Base-by-base conservation (phyloP, 2,888 invertebrate genomes). In the Parapristionchus giblindavisi region DNA sequence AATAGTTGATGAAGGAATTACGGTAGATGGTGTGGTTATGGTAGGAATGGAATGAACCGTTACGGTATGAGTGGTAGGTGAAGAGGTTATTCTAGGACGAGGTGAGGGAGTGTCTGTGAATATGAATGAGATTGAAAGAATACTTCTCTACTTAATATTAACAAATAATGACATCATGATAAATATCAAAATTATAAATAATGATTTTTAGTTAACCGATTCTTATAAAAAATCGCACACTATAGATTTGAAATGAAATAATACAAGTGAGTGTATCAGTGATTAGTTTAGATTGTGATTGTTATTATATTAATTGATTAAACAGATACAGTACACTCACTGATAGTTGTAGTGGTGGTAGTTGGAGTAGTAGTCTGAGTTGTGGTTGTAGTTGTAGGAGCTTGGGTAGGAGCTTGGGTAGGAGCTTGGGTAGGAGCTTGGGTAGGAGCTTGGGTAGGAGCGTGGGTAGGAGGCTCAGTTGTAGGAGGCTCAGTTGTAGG, bases 41-140 rank as follows among this genome's bases (percentile, higher is more conserved):
- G 24, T 27, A 21, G 36, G 3, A 24, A 60, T 36, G 3, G 63
- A 40, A 40, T 8, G 40, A 40, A 8, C 3, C 21, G 27, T 27
- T 38, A 63, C 29, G n/a, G 40, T 27, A 38, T 17, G 36, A 36
- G 5, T 58, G 58, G 32, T 4, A 17, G 58, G 24, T 21, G 58
- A 32, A 58, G 32, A 32, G 58, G 6, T 2, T 32, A 54, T 54
- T 21, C 5, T 3, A 54, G 17, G 52, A 4, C 24, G 4, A 24
- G 52, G 24, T n/a, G n/a, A 8, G 5, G 52, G 52, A 52, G 32
- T 1, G 58, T 34, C 32, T 32, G 34, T 60, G 60, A 29, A 29
- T 54, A 27, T 54, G 58, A 58, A 21, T 29, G 32, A 3, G 58
- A 58, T 54, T 54, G 58, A 58, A 34, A 17, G 34, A n/a, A n/a